Evolutionary conservation across 2,888 invertebrate genomes (phyloP), one percentile per base, ranked within the genome.

Genomic region (Rhagonycha fulva): DNA sequence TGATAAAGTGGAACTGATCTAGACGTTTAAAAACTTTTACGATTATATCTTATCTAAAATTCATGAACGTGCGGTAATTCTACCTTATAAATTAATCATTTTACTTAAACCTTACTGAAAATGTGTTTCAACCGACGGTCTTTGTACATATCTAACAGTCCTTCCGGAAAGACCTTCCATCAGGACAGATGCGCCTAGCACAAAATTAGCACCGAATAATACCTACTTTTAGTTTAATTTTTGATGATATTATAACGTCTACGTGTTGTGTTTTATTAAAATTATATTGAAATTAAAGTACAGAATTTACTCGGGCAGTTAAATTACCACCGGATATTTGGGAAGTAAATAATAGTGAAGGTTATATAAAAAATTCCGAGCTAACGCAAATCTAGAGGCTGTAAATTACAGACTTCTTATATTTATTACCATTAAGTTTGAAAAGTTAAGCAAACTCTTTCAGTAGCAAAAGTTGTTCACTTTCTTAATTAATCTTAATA

Each of bases 331-430:
- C 47, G 2, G 47, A 47, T 47, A 47, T 47, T 47, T 47, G 47
- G 47, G 7, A n/a, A 47, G 47, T 47, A 47, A 47, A 47, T 47
- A 47, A 47, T n/a, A 47, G n/a, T n/a, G n/a, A 47, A n/a, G n/a
- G 47, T 7, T 30, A 11, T 32, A 12, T 47, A 47, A 47, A 47
- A 61, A 61, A 61, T 70, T 26, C 70, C 70, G 10, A 60, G 70
- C 60, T 26, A 61, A 70, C 61, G 61, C 61, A 70, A 23, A 61
- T 70, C 61, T 70, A 26, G 47, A 24, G 14, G 32, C 12, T 23
- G n/a, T 61, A 70, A 70, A 70, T 70, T 70, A 70, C 61, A 70
- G 47, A 61, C 60, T 70, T 70, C 61, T 47, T 61, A 32, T 70
- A 70, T 70, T 70, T 70, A 61, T 70, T 70, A 61, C 70, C 23